Evolutionary conservation across 2,888 invertebrate genomes (phyloP).

Genomic region (Pherbina coryleti): DNA sequence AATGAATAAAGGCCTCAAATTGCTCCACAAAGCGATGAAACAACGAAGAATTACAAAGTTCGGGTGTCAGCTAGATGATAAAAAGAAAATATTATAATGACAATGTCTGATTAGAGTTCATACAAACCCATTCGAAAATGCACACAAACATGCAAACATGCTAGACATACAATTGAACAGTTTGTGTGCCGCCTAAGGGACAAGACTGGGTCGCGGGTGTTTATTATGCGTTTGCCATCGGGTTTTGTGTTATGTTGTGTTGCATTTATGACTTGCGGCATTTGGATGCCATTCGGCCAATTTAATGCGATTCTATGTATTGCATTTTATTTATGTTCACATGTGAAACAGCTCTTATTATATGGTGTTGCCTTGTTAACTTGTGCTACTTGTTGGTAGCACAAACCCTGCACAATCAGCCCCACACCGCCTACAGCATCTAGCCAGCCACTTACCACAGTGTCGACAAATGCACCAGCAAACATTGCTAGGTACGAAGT

Average conservation of each 20-base stretch:
- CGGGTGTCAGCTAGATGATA: background rate
- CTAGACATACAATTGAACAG: background rate
- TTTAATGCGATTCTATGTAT: conserved; percentile 25
- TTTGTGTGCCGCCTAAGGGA: background rate
- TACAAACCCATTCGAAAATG: background rate
- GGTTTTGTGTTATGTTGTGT: conserved; percentile 60
- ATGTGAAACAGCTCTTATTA: background rate
- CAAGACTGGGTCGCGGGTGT: background rate
- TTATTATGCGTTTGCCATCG: background rate
- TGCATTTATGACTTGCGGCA: conserved; percentile 56
- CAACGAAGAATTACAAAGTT: background rate
- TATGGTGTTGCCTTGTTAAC: background rate
- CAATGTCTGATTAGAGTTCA: conserved; percentile 19
- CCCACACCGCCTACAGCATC: background rate
- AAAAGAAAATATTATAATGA: conserved; percentile 17
- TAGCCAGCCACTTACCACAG: conserved; percentile 27
- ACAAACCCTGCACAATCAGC: too few relatives aligned
- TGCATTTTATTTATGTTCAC: background rate
- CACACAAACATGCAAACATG: background rate
- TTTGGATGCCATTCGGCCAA: conserved; percentile 39
- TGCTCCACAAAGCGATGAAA: background rate
- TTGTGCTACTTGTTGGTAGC: conserved; percentile 3
- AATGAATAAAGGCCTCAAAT: too few relatives aligned
- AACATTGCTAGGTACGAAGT: conserved; percentile 8
- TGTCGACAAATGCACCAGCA: background rate